Conservation (phyloP, 92 coral and sea anemone genomes). For the Umimayanthus chanpuru region DNA sequence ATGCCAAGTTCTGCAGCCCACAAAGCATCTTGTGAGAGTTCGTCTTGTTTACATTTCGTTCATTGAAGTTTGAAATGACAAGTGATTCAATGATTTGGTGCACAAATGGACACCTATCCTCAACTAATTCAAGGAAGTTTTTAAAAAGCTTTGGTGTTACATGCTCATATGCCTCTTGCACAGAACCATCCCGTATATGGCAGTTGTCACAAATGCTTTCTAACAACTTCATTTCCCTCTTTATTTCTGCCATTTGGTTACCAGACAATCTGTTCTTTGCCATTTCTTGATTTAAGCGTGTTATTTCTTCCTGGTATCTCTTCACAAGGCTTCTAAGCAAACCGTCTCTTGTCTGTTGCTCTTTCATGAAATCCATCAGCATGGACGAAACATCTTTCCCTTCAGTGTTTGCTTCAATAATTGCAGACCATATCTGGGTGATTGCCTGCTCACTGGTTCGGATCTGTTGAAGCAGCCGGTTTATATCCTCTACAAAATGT, state of each 20-base stretch:
- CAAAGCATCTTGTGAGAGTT: constrained; percentile 56
- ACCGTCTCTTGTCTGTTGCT: constrained; percentile 33
- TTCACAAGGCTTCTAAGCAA: constrained; percentile 22
- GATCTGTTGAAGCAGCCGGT: not conserved
- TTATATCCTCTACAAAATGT: too few relatives aligned
- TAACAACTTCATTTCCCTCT: constrained; percentile 47
- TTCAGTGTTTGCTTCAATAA: constrained; percentile 17
- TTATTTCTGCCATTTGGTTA: constrained; percentile 34
- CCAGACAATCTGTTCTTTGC: not conserved
- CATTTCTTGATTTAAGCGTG: too few relatives aligned
- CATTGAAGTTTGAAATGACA: constrained; percentile 37
- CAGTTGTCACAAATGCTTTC: constrained; percentile 53
- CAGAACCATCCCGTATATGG: constrained; percentile 50
- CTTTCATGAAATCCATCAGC: constrained; percentile 15
- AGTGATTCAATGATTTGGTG: constrained; percentile 47
- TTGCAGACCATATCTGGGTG: constrained; percentile 32
- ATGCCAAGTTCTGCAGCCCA: constrained; percentile 55
- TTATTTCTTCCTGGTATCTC: constrained; percentile 27
- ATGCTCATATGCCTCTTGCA: constrained; percentile 42
- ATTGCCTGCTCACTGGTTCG: constrained; percentile 26
- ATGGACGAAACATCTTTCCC: constrained; percentile 21
- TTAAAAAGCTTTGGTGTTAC: constrained; percentile 49
- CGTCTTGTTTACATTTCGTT: constrained; percentile 57
- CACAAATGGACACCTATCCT: constrained; percentile 65
- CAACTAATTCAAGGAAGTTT: constrained; percentile 41